A percentile compares a stretch with the other conserved stretches of the same genome.
phyloP scores from a whole-genome alignment of 2,888 invertebrate genomes.

The Athalia rosae region DNA sequence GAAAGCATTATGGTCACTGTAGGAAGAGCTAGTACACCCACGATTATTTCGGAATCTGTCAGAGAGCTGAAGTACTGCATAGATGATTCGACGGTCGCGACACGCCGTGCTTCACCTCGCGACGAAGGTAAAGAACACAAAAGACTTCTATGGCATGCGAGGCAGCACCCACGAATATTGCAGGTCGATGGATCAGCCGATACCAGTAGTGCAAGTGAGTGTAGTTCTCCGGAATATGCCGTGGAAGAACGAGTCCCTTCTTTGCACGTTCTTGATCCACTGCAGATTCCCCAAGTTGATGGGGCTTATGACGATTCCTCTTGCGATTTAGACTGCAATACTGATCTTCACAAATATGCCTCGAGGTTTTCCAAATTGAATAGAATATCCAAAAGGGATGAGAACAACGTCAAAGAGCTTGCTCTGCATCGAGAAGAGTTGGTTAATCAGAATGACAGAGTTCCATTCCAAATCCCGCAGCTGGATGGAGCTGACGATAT shows the following conservation, averaged over 20 bases:
- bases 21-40: slow-evolving; percentile 63
- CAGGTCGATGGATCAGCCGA: slow-evolving; percentile 78
- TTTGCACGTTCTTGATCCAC: slow-evolving; percentile 29
- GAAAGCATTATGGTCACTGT: slow-evolving; percentile 74
- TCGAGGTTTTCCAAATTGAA: slow-evolving; percentile 75
- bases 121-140: slow-evolving; percentile 71
- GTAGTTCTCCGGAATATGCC: slow-evolving; percentile 71
- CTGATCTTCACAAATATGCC: slow-evolving; percentile 72
- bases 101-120: slow-evolving; percentile 58
- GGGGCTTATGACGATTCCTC: slow-evolving; percentile 56
- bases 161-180: slow-evolving; percentile 74
- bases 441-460: slow-evolving; percentile 31
- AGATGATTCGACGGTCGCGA: slow-evolving; percentile 59
- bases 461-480: slow-evolving; percentile 76
- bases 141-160: slow-evolving; percentile 69
- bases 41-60: slow-evolving; percentile 63
- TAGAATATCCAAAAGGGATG: slow-evolving; percentile 69
- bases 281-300: slow-evolving; percentile 56
- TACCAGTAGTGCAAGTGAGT: slow-evolving; percentile 74
- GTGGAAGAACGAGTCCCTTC: slow-evolving; percentile 61
- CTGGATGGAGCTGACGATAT: slow-evolving; percentile 83
- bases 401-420: slow-evolving; percentile 62
- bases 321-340: slow-evolving; percentile 65
- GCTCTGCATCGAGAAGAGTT: slow-evolving; percentile 43
- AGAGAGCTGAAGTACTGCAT: slow-evolving; percentile 65